A percentile compares a stretch with the other conserved stretches of the same genome.
These are phyloP conservation scores for Drosophila lacicola DNA, from an alignment of 2,888 invertebrate species.

Conservation along the genomic window DNA sequence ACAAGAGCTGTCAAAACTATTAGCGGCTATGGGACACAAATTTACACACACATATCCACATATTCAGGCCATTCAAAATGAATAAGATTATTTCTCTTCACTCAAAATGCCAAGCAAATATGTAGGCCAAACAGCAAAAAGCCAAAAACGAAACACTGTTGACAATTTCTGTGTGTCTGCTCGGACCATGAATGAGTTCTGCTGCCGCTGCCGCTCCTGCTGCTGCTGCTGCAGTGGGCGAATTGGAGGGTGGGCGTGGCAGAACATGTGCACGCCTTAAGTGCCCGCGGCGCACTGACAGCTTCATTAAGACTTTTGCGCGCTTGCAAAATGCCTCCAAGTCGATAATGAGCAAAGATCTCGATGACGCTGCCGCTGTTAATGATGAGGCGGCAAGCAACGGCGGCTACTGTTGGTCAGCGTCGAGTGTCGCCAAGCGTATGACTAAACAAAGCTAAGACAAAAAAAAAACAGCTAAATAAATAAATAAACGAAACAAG, in stretches of 20 bases:
- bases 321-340: conserved; percentile 43
- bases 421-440: conserved; percentile 17
- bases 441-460: conserved; percentile 58
- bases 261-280: conserved; percentile 62
- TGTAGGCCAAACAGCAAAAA: conserved; percentile 63
- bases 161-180: conserved; percentile 46
- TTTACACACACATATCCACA: conserved; percentile 17
- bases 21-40: conserved; percentile 56
- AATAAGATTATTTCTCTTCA: conserved; percentile 72
- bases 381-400: conserved; percentile 19
- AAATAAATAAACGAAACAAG: conserved; percentile 38
- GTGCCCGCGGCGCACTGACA: conserved; percentile 67
- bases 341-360: conserved; percentile 49
- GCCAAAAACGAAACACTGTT: conserved; percentile 48
- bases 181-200: conserved; percentile 59
- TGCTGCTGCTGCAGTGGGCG: conserved; percentile 6
- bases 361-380: conserved; percentile 30
- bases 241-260: conserved; percentile 47
- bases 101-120: conserved; percentile 71
- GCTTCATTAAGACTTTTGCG: conserved; percentile 67
- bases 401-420: conserved; percentile 33
- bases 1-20: conserved; percentile 76
- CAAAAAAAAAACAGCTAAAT: conserved; percentile 5
- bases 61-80: conserved; percentile 70
- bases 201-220: background rate